Base-by-base conservation (phyloP, 2,113 vertebrate species). In the Spilogale gracilis region DNA sequence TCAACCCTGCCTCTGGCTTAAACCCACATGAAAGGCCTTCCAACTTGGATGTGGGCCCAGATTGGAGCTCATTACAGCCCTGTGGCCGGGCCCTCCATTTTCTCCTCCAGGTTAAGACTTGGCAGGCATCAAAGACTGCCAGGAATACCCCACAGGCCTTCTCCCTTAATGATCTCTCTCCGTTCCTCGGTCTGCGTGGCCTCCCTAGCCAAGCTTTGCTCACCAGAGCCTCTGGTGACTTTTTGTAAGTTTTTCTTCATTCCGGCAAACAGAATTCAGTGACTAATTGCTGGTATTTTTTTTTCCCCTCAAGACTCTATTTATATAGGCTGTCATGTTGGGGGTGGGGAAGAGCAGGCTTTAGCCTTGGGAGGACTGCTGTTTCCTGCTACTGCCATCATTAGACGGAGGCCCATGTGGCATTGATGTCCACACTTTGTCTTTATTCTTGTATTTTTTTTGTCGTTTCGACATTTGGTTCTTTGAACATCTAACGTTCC, bases 401-500 rank as follows among this genome's bases (percentile, higher is more conserved):
- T 98, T 94, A n/a, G 87, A 96, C 95, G 71, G 97, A 98, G 97
- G 98, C 95, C 98, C 94, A 14, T 95, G n/a, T 98, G 23, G 95
- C 97, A 98, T 94, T 98, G 98, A 98, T 98, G 98, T 97, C 98
- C 94, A 98, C 96, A 97, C 98, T 98, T 98, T 94, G 97, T 98
- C 98, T 97, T 97, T 98, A 95, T 98, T 98, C 98, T 98, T 48
- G 38, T 98, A 54, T 96, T 97, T 99, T 98, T 97, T 89, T 81
- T 95, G 73, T 97, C 97, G 32, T 97, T 98, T 98, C 61, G 73
- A 92, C 97, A 97, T 97, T 98, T 97, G 91, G 83, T 88, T 97
- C 98, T 98, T 98, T 98, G 98, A 99, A 99, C 98, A 98, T 99
- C 99, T 98, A 98, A 98, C 95, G 25, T 83, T 54, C 56, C 98